Percentiles rank a stretch among this genome's conserved stretches.
These are phyloP conservation scores for Drosophila subpulchrella DNA, from an alignment of 1,140 invertebrate genomes.

Conservation along the genomic window DNA sequence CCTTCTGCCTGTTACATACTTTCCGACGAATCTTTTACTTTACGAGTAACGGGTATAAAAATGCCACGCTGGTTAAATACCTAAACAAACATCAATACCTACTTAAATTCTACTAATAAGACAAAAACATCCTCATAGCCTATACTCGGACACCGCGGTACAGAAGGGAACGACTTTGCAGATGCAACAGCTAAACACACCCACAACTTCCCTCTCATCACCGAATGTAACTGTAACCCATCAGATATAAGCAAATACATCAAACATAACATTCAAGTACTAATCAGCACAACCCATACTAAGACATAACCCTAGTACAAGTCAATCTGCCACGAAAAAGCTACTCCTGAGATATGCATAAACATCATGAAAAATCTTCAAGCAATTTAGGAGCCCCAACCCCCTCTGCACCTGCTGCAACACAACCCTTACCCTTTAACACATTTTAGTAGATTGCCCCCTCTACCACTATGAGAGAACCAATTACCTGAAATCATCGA, in stretches of 20 bases:
- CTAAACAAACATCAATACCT: constrained; percentile 5
- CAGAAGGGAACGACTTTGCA: constrained; percentile 5
- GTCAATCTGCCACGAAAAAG: background rate
- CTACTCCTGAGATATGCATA: constrained; percentile 1
- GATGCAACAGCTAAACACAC: constrained; percentile 9
- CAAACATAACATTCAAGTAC: constrained; percentile 3
- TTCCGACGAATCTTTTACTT: too few relatives aligned
- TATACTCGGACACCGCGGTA: constrained; percentile 12
- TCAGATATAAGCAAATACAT: constrained; percentile 7
- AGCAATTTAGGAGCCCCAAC: background rate
- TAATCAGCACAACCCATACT: constrained; percentile 2
- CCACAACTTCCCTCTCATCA: constrained; percentile 12
- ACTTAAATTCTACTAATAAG: constrained; percentile 1
- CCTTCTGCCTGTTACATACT: too few relatives aligned
- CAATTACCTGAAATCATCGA: too few relatives aligned
- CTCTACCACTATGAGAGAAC: too few relatives aligned
- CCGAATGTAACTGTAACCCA: constrained; percentile 6
- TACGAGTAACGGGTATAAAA: too few relatives aligned
- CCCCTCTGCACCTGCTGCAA: constrained; percentile 8
- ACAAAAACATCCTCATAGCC: constrained; percentile 1
- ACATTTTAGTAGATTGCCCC: constrained; percentile 7
- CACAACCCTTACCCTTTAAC: background rate
- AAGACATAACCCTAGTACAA: constrained; percentile 1
- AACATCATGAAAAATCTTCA: too few relatives aligned
- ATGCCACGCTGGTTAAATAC: too few relatives aligned